These are phyloP conservation scores for Drosophila maculinotata DNA, from an alignment of 2,888 invertebrate genomes.

Conservation along the genomic window DNA sequence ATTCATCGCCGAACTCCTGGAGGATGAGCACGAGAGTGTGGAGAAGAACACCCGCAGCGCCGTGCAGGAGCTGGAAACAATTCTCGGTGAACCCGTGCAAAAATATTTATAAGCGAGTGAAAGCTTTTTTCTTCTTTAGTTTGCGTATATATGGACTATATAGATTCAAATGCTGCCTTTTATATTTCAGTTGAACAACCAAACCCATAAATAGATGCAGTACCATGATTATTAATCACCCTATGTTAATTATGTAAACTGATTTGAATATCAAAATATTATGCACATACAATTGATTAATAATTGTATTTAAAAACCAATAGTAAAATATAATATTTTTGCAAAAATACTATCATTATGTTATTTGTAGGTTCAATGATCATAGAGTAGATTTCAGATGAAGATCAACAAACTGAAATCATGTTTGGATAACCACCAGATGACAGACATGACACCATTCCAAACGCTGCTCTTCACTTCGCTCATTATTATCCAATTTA, in stretches of 20 bases:
- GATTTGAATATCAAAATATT: background rate
- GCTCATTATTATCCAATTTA: background rate
- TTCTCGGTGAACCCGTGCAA: slow-evolving; percentile 95
- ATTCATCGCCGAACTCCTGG: slow-evolving; percentile 96
- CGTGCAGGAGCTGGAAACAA: slow-evolving; percentile 93
- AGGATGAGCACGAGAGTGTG: slow-evolving; percentile 94
- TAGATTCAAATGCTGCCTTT: background rate
- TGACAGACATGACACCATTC: too few relatives aligned
- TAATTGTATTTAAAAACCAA: background rate
- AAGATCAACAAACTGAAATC: too few relatives aligned
- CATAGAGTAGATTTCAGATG: too few relatives aligned
- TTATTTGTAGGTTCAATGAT: background rate
- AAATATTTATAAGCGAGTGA: slow-evolving; percentile 89
- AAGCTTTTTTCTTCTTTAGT: background rate
- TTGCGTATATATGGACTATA: background rate
- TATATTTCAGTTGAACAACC: too few relatives aligned
- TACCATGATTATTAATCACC: too few relatives aligned
- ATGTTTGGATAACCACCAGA: too few relatives aligned
- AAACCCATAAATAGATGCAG: background rate
- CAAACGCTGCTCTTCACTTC: too few relatives aligned
- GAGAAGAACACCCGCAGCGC: slow-evolving; percentile 92
- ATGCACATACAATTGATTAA: background rate
- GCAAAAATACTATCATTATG: too few relatives aligned
- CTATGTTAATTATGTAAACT: background rate
- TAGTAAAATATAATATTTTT: slow-evolving; percentile 20